These are phyloP conservation scores for Ophioderma brevispina DNA, from an alignment of 35 echinoderm and acorn worm species.

Conservation along the genomic window DNA sequence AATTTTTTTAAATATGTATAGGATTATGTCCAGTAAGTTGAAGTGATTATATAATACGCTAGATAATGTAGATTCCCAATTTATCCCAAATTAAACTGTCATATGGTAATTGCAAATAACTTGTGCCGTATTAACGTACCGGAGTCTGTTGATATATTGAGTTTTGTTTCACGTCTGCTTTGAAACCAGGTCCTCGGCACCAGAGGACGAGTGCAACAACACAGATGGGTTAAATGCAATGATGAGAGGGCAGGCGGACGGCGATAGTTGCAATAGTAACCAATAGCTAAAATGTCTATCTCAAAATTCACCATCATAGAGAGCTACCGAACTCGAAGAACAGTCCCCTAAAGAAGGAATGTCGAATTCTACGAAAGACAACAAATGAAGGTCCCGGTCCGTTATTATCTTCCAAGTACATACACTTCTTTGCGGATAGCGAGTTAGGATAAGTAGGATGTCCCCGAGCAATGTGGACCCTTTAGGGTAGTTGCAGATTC, in stretches of 20 bases:
- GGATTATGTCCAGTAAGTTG: too few species aligned
- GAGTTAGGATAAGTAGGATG: background rate
- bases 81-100: too few species aligned
- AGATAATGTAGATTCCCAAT: too few species aligned
- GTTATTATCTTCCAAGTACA: background rate
- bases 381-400: background rate
- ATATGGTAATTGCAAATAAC: too few species aligned
- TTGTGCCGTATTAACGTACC: background rate
- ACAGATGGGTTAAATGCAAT: background rate
- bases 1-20: too few species aligned
- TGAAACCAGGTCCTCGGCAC: background rate
- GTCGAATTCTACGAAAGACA: background rate
- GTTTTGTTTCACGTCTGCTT: background rate
- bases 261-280: background rate
- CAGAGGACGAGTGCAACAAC: background rate
- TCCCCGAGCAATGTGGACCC: background rate
- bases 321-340: background rate
- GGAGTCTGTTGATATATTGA: background rate
- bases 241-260: background rate
- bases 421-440: background rate
- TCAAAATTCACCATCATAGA: background rate
- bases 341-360: background rate
- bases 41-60: too few species aligned
- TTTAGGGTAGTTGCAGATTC: background rate
- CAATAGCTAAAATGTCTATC: background rate